A percentile compares a stretch with the other conserved stretches of the same genome.
Evolutionary conservation across 2,113 vertebrate genomes (phyloP).

Genomic region (Pygoscelis adeliae): DNA sequence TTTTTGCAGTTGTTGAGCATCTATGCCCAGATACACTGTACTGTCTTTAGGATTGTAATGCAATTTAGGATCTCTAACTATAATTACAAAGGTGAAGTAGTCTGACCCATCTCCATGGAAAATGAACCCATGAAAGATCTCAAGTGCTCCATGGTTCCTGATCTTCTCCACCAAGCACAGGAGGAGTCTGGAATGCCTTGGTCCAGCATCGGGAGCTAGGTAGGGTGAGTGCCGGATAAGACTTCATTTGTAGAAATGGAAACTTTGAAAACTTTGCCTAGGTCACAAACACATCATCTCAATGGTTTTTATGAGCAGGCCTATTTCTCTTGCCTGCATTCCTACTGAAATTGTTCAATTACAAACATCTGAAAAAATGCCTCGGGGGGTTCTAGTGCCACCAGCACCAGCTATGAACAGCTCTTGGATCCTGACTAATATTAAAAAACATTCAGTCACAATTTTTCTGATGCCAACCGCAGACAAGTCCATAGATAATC

Average conservation of each 20-base stretch:
- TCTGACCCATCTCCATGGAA: not conserved
- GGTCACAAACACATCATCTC: accelerated
- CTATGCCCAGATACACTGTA: not conserved
- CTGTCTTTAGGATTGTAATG: not conserved
- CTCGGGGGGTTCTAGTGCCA: not conserved
- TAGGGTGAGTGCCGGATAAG: not conserved
- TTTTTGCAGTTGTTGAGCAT: not conserved
- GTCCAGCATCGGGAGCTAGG: not conserved
- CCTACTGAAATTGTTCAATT: not conserved
- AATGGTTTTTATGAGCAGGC: not conserved
- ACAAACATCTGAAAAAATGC: not conserved
- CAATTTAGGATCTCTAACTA: not conserved
- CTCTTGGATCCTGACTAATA: not conserved
- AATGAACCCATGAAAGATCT: not conserved
- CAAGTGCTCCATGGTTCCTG: not conserved
- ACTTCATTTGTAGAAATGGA: not conserved
- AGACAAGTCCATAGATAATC: not conserved
- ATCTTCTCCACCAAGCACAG: not conserved
- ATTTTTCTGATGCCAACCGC: not conserved
- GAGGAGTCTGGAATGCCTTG: not conserved
- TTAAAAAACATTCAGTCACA: not conserved
- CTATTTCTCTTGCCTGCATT: not conserved
- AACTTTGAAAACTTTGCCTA: not conserved
- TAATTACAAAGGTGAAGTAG: not conserved
- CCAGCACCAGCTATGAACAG: not conserved